Base-by-base conservation (phyloP, 2,113 vertebrate species). In the Serinus canaria region DNA sequence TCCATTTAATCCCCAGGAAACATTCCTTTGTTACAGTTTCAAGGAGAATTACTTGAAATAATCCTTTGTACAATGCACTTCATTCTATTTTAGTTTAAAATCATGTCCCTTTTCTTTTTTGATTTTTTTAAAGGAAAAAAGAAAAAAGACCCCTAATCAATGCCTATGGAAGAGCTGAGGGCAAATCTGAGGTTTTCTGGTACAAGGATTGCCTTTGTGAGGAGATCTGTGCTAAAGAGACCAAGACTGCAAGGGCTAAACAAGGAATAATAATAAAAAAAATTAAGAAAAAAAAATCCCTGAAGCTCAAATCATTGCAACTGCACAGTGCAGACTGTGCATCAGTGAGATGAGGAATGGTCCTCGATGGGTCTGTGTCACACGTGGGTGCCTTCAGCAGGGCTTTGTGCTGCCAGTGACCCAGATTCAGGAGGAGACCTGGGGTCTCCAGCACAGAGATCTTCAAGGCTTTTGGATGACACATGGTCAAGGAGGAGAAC, bases 1-100 rank as follows among this genome's bases (percentile, higher is more conserved):
- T 98, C 97, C 98, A 98, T 98, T 98, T 98, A 98, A 98, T 98
- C 98, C 97, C 97, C 97, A 97, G 98, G 98, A 98, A 98, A 98
- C 96, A 98, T 98, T 98, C 96, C 97, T 98, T 98, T 98, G 98
- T 98, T 98, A 98, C 93, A 97, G 97, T 98, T 98, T 98, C 98
- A 98, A 98, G 98, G 97, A 98, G 98, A 98, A 98, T 98, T 98
- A 98, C 98, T 98, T 98, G 98, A 98, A 98, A 98, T 98, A 98
- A 98, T 98, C 98, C 97, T 98, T 98, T 98, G 98, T 98, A 98
- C 97, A 97, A 95, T 97, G 97, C 66, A 93, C 96, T 97, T 97
- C 89, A 37, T 98, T 98, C 98, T 98, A 97, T 98, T 98, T 98
- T 97, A 98, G 98, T 98, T 98, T 98, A 97, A 98, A 98, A 98